Conservation (phyloP, 1,140 invertebrate species). For the Drosophila trapezifrons region DNA sequence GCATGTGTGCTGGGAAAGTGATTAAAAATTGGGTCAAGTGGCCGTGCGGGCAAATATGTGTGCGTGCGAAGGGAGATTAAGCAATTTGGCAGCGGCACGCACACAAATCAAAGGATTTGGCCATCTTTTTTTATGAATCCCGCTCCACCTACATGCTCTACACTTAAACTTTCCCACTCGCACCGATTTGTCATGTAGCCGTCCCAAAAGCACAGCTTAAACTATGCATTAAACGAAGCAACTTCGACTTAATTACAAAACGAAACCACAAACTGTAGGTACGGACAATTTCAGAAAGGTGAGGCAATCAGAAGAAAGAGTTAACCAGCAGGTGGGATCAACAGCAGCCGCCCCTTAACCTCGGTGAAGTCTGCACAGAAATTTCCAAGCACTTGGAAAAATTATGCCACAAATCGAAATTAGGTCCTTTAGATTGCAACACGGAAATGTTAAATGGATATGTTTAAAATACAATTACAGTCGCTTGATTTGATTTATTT, state of each 20-base stretch:
- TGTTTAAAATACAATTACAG: no score
- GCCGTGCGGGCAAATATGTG: constrained; percentile 42
- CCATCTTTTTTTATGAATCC: constrained; percentile 51
- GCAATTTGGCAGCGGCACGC: constrained; percentile 71
- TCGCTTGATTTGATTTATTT: background rate
- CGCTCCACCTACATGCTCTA: background rate
- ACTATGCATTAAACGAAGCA: constrained; percentile 47
- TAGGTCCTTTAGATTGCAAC: background rate
- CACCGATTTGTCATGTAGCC: constrained; percentile 49
- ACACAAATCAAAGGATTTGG: constrained; percentile 79
- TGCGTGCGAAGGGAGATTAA: constrained; percentile 73
- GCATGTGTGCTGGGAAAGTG: constrained; percentile 75
- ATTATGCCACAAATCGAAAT: background rate
- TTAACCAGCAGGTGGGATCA: constrained; percentile 48
- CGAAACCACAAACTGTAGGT: constrained; percentile 58
- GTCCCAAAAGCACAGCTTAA: constrained; percentile 12
- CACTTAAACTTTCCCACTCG: constrained; percentile 33
- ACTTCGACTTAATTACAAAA: constrained; percentile 64
- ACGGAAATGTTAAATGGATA: no score
- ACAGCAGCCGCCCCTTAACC: constrained; percentile 32
- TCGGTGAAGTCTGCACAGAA: background rate
- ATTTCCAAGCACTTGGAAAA: constrained; percentile 10
- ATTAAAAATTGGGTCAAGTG: constrained; percentile 82
- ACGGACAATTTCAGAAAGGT: constrained; percentile 20
- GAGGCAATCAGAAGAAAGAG: constrained; percentile 34